A percentile compares a stretch with the other conserved stretches of the same genome.
Evolutionary conservation across 2,888 invertebrate genomes (phyloP).

Genomic region (Mythimna vitellina): DNA sequence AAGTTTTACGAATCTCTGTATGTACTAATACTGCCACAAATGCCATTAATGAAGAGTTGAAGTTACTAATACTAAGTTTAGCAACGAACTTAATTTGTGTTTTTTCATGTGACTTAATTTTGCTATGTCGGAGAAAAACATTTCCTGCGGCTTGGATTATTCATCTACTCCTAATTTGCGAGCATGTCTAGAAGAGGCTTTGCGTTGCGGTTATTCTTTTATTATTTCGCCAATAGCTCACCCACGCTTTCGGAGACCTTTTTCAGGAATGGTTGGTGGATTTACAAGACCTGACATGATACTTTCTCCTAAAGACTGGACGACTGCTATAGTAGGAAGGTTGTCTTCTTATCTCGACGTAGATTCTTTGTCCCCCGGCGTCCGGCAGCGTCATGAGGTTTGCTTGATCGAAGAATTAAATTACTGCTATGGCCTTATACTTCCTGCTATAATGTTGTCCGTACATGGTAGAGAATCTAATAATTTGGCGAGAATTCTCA

Average conservation of each 20-base stretch:
- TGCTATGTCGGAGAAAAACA: conserved; percentile 86
- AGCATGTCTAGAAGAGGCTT: conserved; percentile 90
- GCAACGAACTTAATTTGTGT: too few relatives aligned
- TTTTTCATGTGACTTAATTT: too few relatives aligned
- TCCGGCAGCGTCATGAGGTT: conserved; percentile 92
- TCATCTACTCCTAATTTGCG: conserved; percentile 91
- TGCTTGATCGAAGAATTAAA: conserved; percentile 93
- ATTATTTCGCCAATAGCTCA: conserved; percentile 94
- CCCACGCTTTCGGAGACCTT: conserved; percentile 92
- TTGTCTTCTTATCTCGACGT: conserved; percentile 95
- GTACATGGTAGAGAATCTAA: conserved; percentile 87
- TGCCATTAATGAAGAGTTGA: too few relatives aligned
- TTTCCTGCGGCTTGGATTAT: conserved; percentile 93
- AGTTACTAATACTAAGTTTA: too few relatives aligned
- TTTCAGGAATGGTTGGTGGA: conserved; percentile 90
- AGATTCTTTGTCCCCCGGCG: conserved; percentile 91
- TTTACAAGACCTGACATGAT: conserved; percentile 96
- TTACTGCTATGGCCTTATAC: conserved; percentile 93
- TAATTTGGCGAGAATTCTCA: conserved; percentile 91
- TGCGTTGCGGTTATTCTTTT: conserved; percentile 93
- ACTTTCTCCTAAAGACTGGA: conserved; percentile 95
- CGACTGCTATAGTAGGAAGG: conserved; percentile 94
- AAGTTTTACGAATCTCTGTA: too few relatives aligned
- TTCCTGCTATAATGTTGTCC: conserved; percentile 92
- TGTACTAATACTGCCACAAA: too few relatives aligned